Percentiles rank a stretch among this genome's conserved stretches.
phyloP scores from a whole-genome alignment of 2,888 invertebrate species.

The Tolmerus cingulatus region DNA sequence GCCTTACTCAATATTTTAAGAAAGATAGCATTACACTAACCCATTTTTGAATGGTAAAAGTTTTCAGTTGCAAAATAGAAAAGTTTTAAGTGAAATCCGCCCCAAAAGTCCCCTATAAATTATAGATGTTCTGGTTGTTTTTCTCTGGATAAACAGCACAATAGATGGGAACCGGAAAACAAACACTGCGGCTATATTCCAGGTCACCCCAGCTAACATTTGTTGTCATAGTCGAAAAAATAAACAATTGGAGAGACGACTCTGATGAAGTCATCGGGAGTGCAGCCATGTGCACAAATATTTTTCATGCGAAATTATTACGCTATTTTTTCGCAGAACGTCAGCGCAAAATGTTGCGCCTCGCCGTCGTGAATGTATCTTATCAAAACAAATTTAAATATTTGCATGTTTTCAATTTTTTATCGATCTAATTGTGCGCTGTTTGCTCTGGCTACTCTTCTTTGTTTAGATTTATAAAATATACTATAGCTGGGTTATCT shows the following conservation, averaged over 20 bases:
- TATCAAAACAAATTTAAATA: neutral
- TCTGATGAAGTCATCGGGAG: neutral
- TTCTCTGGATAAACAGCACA: neutral
- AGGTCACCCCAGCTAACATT: neutral
- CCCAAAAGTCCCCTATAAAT: neutral
- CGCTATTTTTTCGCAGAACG: neutral
- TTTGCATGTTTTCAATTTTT: neutral
- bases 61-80: neutral
- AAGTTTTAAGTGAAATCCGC: neutral
- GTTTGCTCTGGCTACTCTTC: neutral
- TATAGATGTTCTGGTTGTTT: neutral
- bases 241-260: neutral
- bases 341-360: neutral
- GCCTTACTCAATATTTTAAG: neutral
- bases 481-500: too few species aligned
- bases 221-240: neutral
- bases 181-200: neutral
- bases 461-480: neutral
- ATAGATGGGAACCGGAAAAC: neutral
- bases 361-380: neutral
- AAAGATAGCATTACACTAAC: neutral
- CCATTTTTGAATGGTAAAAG: neutral
- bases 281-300: neutral
- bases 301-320: neutral
- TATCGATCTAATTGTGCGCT: neutral